Evolutionary conservation across 2,113 vertebrate genomes (phyloP).

Genomic region (Cryptotis parvus): DNA sequence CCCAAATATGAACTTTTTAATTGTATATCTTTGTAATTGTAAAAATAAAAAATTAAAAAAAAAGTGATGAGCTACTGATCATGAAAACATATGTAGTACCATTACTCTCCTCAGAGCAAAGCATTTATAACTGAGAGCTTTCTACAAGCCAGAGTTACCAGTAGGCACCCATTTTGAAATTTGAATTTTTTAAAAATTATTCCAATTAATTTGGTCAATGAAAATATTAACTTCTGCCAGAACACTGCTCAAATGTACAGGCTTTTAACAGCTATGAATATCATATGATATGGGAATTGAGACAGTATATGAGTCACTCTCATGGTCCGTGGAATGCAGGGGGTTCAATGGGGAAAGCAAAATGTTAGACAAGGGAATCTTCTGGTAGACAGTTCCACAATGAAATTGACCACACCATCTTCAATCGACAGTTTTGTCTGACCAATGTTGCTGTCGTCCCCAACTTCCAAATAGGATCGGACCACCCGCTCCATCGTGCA

Average conservation of each 20-base stretch:
- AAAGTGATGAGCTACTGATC: neutral
- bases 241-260: constrained; percentile 11
- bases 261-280: neutral
- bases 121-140: neutral
- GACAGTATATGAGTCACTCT: constrained; percentile 23
- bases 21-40: too few relatives aligned
- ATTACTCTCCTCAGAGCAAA: neutral
- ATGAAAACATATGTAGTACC: neutral
- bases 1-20: too few relatives aligned
- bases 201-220: constrained; percentile 9
- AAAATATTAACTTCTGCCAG: constrained; percentile 25
- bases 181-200: neutral
- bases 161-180: neutral
- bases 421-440: too few relatives aligned
- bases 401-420: too few relatives aligned
- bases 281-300: constrained; percentile 24
- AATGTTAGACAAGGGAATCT: too few relatives aligned
- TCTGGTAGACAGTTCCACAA: too few relatives aligned
- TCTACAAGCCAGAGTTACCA: neutral
- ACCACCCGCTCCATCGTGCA: too few relatives aligned
- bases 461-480: too few relatives aligned
- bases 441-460: too few relatives aligned
- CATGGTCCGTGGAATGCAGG: too few relatives aligned
- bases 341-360: too few relatives aligned
- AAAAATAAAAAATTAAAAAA: too few relatives aligned